Percentiles rank a stretch among this genome's conserved stretches.
Evolutionary conservation across 1,140 invertebrate genomes (phyloP).

Genomic region (Macrotrachela quadricornifera): DNA sequence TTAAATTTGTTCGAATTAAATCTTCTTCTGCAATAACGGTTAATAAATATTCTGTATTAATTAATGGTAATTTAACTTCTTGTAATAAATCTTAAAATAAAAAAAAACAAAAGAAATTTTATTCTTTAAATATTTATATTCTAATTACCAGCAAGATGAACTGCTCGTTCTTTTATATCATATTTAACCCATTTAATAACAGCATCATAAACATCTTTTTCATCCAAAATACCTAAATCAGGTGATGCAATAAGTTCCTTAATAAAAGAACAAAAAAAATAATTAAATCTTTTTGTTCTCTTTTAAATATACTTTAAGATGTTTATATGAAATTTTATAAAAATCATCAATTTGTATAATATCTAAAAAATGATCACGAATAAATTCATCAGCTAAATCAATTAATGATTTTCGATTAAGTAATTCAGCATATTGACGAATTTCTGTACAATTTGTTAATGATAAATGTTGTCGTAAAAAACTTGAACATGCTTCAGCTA

Average conservation of each 20-base stretch:
- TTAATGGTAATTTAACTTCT: conserved; percentile 56
- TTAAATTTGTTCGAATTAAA: conserved; percentile 40
- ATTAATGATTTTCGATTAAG: conserved; percentile 66
- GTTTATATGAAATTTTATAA: conserved; percentile 50
- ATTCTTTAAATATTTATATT: too few species aligned
- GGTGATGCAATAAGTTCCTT: conserved; percentile 61
- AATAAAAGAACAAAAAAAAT: not conserved
- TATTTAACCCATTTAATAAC: conserved; percentile 60
- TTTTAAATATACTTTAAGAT: conserved; percentile 36
- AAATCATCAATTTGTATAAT: conserved; percentile 22
- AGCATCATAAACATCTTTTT: conserved; percentile 65
- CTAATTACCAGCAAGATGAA: conserved; percentile 51
- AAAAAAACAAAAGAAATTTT: too few species aligned
- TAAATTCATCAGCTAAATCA: conserved; percentile 37
- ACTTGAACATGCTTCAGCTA: conserved; percentile 64
- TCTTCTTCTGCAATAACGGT: conserved; percentile 53
- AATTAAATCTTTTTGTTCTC: not conserved
- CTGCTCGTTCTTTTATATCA: conserved; percentile 43
- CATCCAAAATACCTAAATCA: conserved; percentile 58
- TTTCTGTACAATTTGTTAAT: conserved; percentile 77
- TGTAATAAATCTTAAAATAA: conserved; percentile 37
- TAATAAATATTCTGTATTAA: conserved; percentile 47
- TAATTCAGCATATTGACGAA: conserved; percentile 47
- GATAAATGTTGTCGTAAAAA: conserved; percentile 73
- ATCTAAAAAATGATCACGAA: conserved; percentile 22